A percentile compares a stretch with the other conserved stretches of the same genome.
phyloP scores from a whole-genome alignment of 2,888 invertebrate species.

The Tribolium freemani region DNA sequence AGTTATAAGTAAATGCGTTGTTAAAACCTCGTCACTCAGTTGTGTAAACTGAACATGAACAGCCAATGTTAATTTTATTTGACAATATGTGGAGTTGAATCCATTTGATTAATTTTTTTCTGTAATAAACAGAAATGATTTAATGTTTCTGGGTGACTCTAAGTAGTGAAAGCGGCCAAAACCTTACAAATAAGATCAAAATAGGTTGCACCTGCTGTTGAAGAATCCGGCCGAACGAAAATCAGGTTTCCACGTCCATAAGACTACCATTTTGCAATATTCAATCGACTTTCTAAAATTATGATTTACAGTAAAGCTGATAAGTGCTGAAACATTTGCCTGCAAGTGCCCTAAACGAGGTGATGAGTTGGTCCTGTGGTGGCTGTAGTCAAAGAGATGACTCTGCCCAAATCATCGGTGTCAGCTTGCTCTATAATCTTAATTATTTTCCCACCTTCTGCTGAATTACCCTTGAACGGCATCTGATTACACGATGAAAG shows the following conservation, averaged over 20 bases:
- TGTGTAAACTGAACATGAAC: background rate
- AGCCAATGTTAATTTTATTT: too few species aligned
- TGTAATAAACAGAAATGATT: too few species aligned
- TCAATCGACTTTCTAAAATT: conserved; percentile 4
- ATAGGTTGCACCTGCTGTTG: conserved; percentile 61
- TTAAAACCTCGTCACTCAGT: background rate
- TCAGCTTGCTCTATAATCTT: conserved; percentile 31
- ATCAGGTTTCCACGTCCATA: background rate
- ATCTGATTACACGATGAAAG: conserved; percentile 34
- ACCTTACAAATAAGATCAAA: conserved; percentile 41
- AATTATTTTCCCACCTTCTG: conserved; percentile 38
- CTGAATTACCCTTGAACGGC: conserved; percentile 31
- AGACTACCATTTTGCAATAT: background rate
- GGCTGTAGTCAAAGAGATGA: conserved; percentile 23
- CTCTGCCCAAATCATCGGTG: conserved; percentile 14
- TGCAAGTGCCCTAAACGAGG: conserved; percentile 3
- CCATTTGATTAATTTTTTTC: too few species aligned
- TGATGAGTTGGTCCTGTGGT: conserved; percentile 13
- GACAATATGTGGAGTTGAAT: too few species aligned
- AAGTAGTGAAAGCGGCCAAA: conserved; percentile 23
- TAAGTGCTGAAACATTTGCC: conserved; percentile 21
- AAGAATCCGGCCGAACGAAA: conserved; percentile 50
- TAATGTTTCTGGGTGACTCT: background rate
- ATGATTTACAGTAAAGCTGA: background rate
- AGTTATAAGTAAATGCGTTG: conserved; percentile 4